Evolutionary conservation across 2,797 vertebrate genomes (phyloP).

Genomic region (Ataeniobius toweri): DNA sequence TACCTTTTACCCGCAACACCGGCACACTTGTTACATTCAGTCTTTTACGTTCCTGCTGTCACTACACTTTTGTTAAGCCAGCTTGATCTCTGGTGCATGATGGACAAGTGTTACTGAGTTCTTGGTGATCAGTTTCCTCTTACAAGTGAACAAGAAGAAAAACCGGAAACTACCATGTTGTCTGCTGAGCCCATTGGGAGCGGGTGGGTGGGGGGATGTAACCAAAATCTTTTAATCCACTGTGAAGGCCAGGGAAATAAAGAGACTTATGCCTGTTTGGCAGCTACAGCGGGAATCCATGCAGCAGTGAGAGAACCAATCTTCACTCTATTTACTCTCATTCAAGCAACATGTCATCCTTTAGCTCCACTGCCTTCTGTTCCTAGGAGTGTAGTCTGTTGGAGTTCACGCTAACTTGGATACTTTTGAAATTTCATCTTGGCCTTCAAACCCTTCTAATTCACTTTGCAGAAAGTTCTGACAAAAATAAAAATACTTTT

Average conservation of each 20-base stretch:
- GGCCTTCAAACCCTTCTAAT: neutral
- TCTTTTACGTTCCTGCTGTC: constrained; percentile 64
- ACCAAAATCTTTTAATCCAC: constrained; percentile 77
- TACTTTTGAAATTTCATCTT: neutral
- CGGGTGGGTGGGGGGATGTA: too few species aligned
- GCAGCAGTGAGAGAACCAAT: constrained; percentile 51
- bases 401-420: constrained; percentile 41
- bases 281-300: constrained; percentile 63
- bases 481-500: neutral
- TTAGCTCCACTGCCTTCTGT: constrained; percentile 65
- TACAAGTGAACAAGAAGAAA: constrained; percentile 90
- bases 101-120: constrained; percentile 69
- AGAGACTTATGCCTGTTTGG: constrained; percentile 50
- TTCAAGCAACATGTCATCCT: constrained; percentile 63
- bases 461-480: neutral
- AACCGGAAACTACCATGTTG: constrained; percentile 69
- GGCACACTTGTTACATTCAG: constrained; percentile 48
- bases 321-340: constrained; percentile 62
- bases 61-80: constrained; percentile 51
- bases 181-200: constrained; percentile 69
- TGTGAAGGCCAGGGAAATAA: constrained; percentile 58
- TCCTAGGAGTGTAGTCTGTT: constrained; percentile 35
- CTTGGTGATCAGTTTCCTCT: constrained; percentile 86
- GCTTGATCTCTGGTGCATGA: constrained; percentile 50
- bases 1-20: neutral